Base-by-base conservation (phyloP, 2,113 vertebrate genomes). In the Verasper variegatus region DNA sequence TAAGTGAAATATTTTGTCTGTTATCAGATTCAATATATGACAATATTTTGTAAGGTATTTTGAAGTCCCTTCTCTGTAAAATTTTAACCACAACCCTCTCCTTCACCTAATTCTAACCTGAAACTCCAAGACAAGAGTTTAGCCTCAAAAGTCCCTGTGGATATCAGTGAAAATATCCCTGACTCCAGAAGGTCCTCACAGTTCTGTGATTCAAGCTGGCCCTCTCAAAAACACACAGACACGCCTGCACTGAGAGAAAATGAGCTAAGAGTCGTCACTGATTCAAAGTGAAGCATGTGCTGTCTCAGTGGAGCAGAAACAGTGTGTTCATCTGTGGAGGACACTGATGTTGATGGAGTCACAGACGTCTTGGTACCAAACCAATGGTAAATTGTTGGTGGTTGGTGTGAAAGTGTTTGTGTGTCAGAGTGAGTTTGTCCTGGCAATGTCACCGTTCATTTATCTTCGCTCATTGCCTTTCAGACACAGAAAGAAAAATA, bases 261-360 rank as follows among this genome's bases (percentile, higher is more conserved):
- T 18, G 47, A 71, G 66, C 49, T 37, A 51, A 65, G 40, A 42
- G 10, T 42, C 3, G 40, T 8, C 17, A 18, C 14, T 5, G 47
- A 37, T 35, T 64, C 56, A 62, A 51, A 31, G 56, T 71, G 71
- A 21, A 55, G 74, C 69, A 61, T 81, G 65, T 66, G 37, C 13
- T 15, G 85, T 75, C 47, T 81, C 51, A n/a, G 63, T 61, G 74
- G 49, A 72, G 74, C 74, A 78, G 31, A 81, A 78, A 61, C 62
- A 37, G 21, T 68, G 70, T 74, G 74, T 74, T 81, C 69, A 65
- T 37, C 49, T 66, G 59, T 26, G 63, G 47, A 52, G 64, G 52
- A 52, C 31, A 64, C 68, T 52, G 31, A 17, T 71, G 66, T 26
- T 74, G 71, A 82, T 45, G 60, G 66, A 77, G 56, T 74, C 80